Base-by-base conservation (phyloP, 2,797 vertebrate genomes). In the Antrozous pallidus region DNA sequence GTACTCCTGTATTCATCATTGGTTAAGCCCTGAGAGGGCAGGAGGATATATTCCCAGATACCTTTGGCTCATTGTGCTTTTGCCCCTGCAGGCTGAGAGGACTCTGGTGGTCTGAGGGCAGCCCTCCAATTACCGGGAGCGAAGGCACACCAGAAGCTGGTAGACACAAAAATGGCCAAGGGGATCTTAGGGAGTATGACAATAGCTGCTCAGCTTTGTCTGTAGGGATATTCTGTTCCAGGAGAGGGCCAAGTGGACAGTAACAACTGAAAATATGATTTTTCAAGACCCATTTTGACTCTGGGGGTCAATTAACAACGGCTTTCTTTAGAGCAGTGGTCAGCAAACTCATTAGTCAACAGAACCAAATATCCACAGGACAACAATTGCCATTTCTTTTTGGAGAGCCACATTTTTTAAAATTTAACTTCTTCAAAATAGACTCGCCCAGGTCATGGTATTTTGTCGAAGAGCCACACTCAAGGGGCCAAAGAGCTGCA, bases 1-100 rank as follows among this genome's bases (percentile, higher is more conserved):
- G 2, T 18, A 3, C 17, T 22, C 22, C 49, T 20, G 3, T 1
- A 20, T 0, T 88, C 56, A 2, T 28, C 47, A 12, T 0, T 54
- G 26, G 22, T 8, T 58, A 65, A 40, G 4, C 16, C 10, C 13
- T 40, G 13, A 22, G 8, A 33, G n/a, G 4, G 16, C 14, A 16
- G 58, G 6, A n/a, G 1, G 42, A 31, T 17, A 4, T 9, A 4
- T 65, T 16, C 22, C 26, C 33, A 65, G 65, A 24, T 14, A 45
- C 49, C 58, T n/a, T 28, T 49, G 69, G 36, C 1, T 67, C 45
- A 42, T 51, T 17, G 10, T 5, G 3, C 18, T 61, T 3, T 70
- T 2, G 16, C 24, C 16, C 33, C 11, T 51, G 1, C 0, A 56
- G 49, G 7, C 2, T 49, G 2, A 4, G 26, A 65, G 42, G 63